Base-by-base conservation (phyloP, 2,888 invertebrate genomes). In the Ectemnius continuus region DNA sequence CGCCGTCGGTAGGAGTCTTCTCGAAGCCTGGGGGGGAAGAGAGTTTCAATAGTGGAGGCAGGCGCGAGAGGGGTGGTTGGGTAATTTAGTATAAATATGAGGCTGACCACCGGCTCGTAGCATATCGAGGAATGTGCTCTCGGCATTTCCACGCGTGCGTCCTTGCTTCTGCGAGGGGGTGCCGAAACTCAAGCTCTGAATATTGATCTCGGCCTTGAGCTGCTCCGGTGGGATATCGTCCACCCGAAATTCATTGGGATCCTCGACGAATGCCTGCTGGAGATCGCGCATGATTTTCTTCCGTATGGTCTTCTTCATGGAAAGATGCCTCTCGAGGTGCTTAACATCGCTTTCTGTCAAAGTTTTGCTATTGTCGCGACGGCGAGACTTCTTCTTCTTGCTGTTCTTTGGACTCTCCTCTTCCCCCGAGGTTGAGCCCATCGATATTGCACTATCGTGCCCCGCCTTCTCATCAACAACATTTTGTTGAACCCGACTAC, bases 261-360 rank as follows among this genome's bases (percentile, higher is more conserved):
- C 94, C 87, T 94, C 94, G 84, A 94, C 94, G 89, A 94, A 94
- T 58, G 94, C 94, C 89, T 96, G 96, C 87, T 95, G 94, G 83
- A 96, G 92, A 90, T 96, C 96, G 46, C 96, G 92, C 95, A 96
- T 96, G 88, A 96, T 96, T 91, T 96, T 96, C 92, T 96, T 96
- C 83, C 96, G 92, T 82, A 96, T 96, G 18, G 96, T 96, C 89
- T 96, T 96, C 92, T 96, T 96, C 96, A 96, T 96, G 88, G 96
- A 96, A 85, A 96, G 93, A 90, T 96, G 96, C 83, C 96, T 92
- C 88, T 96, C 96, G 57, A 96, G 91, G 20, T 96, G 96, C 86
- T 94, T 94, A 58, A 95, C 94, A 88, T 94, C 94, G 64, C 93
- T 94, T 86, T 94, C 94, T 14, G 93, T 92, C 83, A 94, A 92